Evolutionary conservation across 2,888 invertebrate species (phyloP), one percentile per base, ranked within the genome.

Genomic region (Halictus ligatus): DNA sequence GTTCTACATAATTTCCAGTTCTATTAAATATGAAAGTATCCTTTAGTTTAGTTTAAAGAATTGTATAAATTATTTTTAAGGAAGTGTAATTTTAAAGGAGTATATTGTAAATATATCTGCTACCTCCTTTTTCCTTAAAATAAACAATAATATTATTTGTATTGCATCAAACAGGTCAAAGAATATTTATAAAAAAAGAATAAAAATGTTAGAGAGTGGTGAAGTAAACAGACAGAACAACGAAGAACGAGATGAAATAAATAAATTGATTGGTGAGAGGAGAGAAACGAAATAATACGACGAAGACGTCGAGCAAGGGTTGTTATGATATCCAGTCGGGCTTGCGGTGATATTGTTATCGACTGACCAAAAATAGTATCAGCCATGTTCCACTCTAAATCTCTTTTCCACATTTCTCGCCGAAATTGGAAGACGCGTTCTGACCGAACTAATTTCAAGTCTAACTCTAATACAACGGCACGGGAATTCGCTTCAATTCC

Each of bases 401-500:
- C 40, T 43, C 21, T 43, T 43, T 43, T 43, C 1, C 12, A 12
- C 40, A 43, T 21, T 12, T 13, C n/a, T 25, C 15, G 13, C 54
- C 40, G 15, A 40, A 35, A 75, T 25, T 40, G 4, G n/a, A 40
- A 54, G 58, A 35, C 21, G 54, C 35, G n/a, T n/a, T 6, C 43
- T 6, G 12, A 12, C 43, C 29, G 29, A 67, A 40, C n/a, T 15
- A 25, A 43, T 76, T 69, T 58, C 25, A 48, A 58, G 75, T 73
- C 75, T 73, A 13, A 67, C 76, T 69, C 54, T 50, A 60, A 35
- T 13, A 18, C 43, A 48, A 54, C 54, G 40, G 35, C 58, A 43
- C n/a, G 25, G 92, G 92, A 92, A 92, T 92, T 86, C 83, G 87
- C 88, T 87, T 87, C 85, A 90, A 92, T 91, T 89, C 85, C 89